Evolutionary conservation across 2,888 invertebrate genomes (phyloP), one percentile per base, ranked within the genome.

Genomic region (Cyaniris semiargus): DNA sequence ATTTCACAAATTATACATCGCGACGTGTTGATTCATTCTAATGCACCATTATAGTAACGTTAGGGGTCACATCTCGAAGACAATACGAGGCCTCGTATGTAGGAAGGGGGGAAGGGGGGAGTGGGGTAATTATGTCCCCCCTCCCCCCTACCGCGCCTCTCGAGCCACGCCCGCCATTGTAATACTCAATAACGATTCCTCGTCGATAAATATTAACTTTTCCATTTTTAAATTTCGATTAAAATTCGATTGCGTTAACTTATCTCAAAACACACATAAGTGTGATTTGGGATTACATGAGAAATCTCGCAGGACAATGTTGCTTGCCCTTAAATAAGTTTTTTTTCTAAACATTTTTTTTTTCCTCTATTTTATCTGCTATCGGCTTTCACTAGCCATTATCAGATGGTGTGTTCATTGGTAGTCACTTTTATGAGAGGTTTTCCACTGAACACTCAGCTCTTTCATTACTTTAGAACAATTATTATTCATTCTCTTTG

Each of bases 151-250:
- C 89, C 89, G 86, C 88, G 87, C 88, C 90, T 90, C 83, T 86
- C 83, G 84, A 84, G 87, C 90, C 93, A 92, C 93, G 92, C 93
- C 93, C 83, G 87, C 92, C 88, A 93, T 93, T 93, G 92, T 93
- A 80, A 81, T 23, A 74, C 74, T 74, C 74, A 53, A 74, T 74
- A 74, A 74, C 44, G 72, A 72, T 74, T 48, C 74, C 18, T 23
- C 74, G 72, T 72, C 44, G 74, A 53, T 74, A 74, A 72, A 72
- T 72, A 72, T 72, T 38, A 72, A 72, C 38, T 72, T 72, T 72
- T 72, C 38, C 72, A 72, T 72, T 72, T 72, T 72, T 44, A 72
- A 72, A 44, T 44, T 72, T 72, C 38, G 44, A 72, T 72, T 72
- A 38, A 72, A 72, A 72, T 44, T 38, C 44, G 38, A 72, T 72